Evolutionary conservation across 2,888 invertebrate genomes (phyloP).

Genomic region (Drosophila tanythrix): DNA sequence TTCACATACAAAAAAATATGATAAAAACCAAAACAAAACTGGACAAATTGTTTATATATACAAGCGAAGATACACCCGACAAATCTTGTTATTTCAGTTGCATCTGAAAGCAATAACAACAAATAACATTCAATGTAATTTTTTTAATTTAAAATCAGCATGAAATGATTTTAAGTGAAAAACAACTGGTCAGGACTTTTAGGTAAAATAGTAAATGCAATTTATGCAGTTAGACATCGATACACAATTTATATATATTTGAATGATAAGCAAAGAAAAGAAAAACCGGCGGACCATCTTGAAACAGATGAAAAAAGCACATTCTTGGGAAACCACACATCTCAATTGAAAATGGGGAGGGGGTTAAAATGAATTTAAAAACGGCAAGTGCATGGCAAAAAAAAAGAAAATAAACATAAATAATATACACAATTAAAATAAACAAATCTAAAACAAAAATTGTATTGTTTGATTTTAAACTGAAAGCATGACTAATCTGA

Average conservation of each 20-base stretch:
- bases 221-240: slow-evolving; percentile 50
- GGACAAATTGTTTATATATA: slow-evolving; percentile 42
- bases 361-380: slow-evolving; percentile 38
- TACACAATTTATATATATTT: slow-evolving; percentile 37
- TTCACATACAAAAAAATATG: slow-evolving; percentile 33
- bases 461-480: slow-evolving; percentile 4
- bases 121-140: slow-evolving; percentile 37
- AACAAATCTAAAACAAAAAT: slow-evolving; percentile 37
- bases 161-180: slow-evolving; percentile 50
- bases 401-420: slow-evolving; percentile 49
- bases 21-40: slow-evolving; percentile 24
- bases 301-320: slow-evolving; percentile 45
- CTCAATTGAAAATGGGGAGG: slow-evolving; percentile 30
- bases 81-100: slow-evolving; percentile 39
- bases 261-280: slow-evolving; percentile 17
- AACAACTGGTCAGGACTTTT: slow-evolving; percentile 39
- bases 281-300: slow-evolving; percentile 45
- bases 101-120: slow-evolving; percentile 29
- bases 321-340: slow-evolving; percentile 38
- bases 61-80: slow-evolving; percentile 3
- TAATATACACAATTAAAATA: slow-evolving; percentile 53
- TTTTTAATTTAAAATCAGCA: slow-evolving; percentile 46
- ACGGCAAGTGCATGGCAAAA: slow-evolving; percentile 41
- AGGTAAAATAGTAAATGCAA: slow-evolving; percentile 47
- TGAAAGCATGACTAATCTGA: neutral